These are phyloP conservation scores for Lepus townsendii DNA, from an alignment of 2,797 vertebrate species.

Conservation along the genomic window DNA sequence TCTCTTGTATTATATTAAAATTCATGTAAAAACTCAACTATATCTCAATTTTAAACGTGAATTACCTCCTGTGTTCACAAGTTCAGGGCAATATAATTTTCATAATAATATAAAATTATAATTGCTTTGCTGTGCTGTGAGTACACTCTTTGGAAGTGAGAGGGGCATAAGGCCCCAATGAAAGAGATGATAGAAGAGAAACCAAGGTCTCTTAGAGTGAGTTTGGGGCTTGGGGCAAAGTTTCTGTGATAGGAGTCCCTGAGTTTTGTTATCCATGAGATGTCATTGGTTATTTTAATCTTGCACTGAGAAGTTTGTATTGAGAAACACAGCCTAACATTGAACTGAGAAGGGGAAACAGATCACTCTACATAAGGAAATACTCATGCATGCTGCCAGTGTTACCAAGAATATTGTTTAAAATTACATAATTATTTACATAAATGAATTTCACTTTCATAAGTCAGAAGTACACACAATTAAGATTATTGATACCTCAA, in stretches of 20 bases:
- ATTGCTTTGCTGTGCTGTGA: not conserved
- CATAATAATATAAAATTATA: not conserved
- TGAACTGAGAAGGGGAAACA: conserved; percentile 1
- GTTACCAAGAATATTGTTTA: conserved; percentile 53
- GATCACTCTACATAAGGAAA: not conserved
- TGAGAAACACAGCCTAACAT: not conserved
- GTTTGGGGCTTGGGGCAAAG: not conserved
- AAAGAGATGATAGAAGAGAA: not conserved
- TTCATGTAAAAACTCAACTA: not conserved
- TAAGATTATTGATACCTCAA: conserved; percentile 75
- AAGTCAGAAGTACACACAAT: conserved; percentile 71
- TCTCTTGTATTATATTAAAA: not conserved
- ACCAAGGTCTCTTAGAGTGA: not conserved
- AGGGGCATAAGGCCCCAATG: not conserved
- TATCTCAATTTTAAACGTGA: not conserved
- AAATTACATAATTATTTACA: conserved; percentile 76
- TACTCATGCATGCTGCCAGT: not conserved
- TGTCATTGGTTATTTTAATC: not conserved
- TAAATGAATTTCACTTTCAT: conserved; percentile 77
- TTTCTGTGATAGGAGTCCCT: not conserved
- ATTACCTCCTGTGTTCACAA: not conserved
- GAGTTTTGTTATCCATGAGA: not conserved
- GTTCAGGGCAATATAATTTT: not conserved
- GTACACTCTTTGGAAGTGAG: not conserved
- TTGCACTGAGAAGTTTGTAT: not conserved